Evolutionary conservation across 2,888 invertebrate species (phyloP), one percentile per base, ranked within the genome.

Genomic region (Dinocampus coccinellae): DNA sequence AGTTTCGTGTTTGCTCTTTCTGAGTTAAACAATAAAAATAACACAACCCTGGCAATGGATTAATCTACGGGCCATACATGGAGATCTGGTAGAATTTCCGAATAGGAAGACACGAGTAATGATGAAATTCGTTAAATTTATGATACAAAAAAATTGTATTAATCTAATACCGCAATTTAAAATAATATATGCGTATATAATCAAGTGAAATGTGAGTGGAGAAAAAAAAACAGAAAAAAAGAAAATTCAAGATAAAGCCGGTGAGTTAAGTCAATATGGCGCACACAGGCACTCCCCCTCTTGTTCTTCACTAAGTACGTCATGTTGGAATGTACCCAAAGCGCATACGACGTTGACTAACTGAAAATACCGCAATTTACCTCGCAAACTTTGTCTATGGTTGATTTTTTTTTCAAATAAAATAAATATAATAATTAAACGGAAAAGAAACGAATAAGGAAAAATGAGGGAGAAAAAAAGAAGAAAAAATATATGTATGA

Each of bases 211-310:
- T 29, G 29, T 3, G 29, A 2, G 7, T 16, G 7, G 47, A 47
- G 16, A 16, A 60, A 10, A 16, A 33, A 20, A 34, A 11, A 29
- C 29, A 20, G 22, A 61, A 11, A n/a, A 1, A 55, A 61, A 42
- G 11, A 55, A 36, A 58, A 34, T 73, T 42, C 69, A 69, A 60
- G 62, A 64, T 69, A 64, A 74, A 75, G 72, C 76, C 77, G 77
- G 77, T 71, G 70, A n/a, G 64, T 61, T 55, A 69, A 73, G 70
- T 73, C 76, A 76, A 77, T 53, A 77, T 77, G 77, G 77, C 77
- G 72, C 73, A 66, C 55, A 69, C 55, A 69, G 74, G 60, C 74
- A 74, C 76, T 29, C 75, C 76, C 76, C 75, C 77, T 74, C 70
- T 70, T 71, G 75, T 75, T 72, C 67, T 73, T 67, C 64, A 60